phyloP scores from a whole-genome alignment of 2,888 invertebrate genomes.

The Fragum fragum region DNA sequence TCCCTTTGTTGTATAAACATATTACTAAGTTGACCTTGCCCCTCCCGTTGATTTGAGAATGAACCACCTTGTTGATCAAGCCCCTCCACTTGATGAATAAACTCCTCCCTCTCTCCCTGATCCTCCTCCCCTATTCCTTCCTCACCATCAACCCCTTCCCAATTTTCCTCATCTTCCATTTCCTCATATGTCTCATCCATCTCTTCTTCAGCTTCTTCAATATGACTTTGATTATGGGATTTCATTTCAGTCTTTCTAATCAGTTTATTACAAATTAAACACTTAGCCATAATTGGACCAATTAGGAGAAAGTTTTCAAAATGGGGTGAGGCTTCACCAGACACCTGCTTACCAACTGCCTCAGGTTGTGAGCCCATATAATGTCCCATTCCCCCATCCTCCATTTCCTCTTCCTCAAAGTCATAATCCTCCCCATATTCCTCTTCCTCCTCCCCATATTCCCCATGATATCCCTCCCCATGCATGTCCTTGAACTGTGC shows the following conservation, averaged over 20 bases:
- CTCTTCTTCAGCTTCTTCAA: conserved; percentile 44
- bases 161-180: conserved; percentile 29
- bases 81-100: conserved; percentile 4
- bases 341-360: neutral
- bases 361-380: neutral
- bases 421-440: conserved; percentile 25
- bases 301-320: conserved; percentile 51
- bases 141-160: conserved; percentile 22
- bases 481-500: neutral
- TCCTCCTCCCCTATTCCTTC: conserved; percentile 11
- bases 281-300: conserved; percentile 60
- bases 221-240: conserved; percentile 53
- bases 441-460: conserved; percentile 29
- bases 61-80: neutral
- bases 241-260: conserved; percentile 56
- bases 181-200: conserved; percentile 53
- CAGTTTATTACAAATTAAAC: conserved; percentile 64
- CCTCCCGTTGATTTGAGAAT: neutral
- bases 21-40: neutral
- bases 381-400: conserved; percentile 1
- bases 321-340: neutral
- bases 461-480: conserved; percentile 30
- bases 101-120: conserved; percentile 27
- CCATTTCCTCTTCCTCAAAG: conserved; percentile 22
- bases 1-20: neutral